A percentile compares a stretch with the other conserved stretches of the same genome.
Conservation (phyloP, 1,140 invertebrate species). For the Ceratitis capitata region DNA sequence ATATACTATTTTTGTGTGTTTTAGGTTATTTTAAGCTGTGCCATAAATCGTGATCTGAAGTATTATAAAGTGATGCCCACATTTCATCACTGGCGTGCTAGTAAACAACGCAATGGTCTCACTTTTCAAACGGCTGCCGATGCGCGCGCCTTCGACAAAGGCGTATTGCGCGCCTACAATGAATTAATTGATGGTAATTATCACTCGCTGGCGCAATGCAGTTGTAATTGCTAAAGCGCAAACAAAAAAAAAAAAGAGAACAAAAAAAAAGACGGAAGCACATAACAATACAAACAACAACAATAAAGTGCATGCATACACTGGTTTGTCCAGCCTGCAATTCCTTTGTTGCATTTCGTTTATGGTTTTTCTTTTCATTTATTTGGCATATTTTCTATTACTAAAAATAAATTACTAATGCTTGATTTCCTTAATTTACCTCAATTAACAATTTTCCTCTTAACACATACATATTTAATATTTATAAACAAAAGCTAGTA, state of each 20-base stretch:
- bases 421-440: slow-evolving; percentile 14
- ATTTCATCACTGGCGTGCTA: slow-evolving; percentile 97
- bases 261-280: too few relatives aligned
- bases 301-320: not conserved
- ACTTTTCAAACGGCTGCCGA: slow-evolving; percentile 95
- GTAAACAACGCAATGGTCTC: slow-evolving; percentile 93
- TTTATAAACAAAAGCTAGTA: not conserved
- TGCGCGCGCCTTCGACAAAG: slow-evolving; percentile 93
- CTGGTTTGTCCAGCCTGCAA: not conserved
- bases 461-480: not conserved
- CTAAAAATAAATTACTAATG: not conserved
- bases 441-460: slow-evolving; percentile 6
- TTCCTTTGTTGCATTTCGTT: not conserved
- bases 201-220: not conserved
- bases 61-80: slow-evolving; percentile 98
- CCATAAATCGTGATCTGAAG: slow-evolving; percentile 94
- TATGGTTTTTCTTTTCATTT: not conserved
- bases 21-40: slow-evolving; percentile 92
- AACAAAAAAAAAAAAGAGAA: not conserved
- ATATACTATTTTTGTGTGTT: slow-evolving; percentile 50
- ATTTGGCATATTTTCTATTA: not conserved
- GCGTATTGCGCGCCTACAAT: slow-evolving; percentile 87
- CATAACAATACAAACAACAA: not conserved
- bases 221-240: not conserved
- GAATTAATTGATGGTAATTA: slow-evolving; percentile 88